Base-by-base conservation (phyloP, 2,113 vertebrate genomes). In the Pelodiscus sinensis region DNA sequence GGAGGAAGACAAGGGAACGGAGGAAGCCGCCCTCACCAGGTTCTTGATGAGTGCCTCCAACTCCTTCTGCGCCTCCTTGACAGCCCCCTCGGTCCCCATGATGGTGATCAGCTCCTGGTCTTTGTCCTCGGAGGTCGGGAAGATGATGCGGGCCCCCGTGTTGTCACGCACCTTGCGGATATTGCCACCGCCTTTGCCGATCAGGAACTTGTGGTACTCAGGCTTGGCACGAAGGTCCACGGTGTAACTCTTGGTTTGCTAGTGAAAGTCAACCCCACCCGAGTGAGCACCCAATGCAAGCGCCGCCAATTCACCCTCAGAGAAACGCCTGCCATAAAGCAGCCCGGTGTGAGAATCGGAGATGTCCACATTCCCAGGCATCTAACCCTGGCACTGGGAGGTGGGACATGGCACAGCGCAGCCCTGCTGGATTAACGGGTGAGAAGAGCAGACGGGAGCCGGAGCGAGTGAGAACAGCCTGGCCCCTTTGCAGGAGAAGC, bases 141-240 rank as follows among this genome's bases (percentile, higher is more conserved):
- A 99, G 84, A 99, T 99, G 88, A 99, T 98, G 88, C 99, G 98
- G 78, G 99, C 99, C 0, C 99, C 99, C 0, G 99, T 99, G 97
- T 97, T 99, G 96, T 99, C 99, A 0, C 99, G 99, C 89, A 99
- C 99, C 96, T 99, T 99, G 27, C 99, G 99, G 94, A 99, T 99
- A 96, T 99, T 99, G 93, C 98, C 99, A 0, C 99, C 99, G 5
- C 99, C 99, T 93, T 99, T 99, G 44, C 99, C 99, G 2, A 99
- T 99, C 62, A 99, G 98, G 98, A 99, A 99, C 93, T 99, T 99
- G 98, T 99, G 99, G 96, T 99, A 99, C 85, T 99, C 99, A 1
- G 99, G 99, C 95, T 99, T 99, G 77, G 99, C 99, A 19, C 98
- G 98, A 89, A 99, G 98, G 97, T 99, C 99, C 1, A 98, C 99